Evolutionary conservation across 1,140 invertebrate species (phyloP).

Genomic region (Dendroctonus valens): DNA sequence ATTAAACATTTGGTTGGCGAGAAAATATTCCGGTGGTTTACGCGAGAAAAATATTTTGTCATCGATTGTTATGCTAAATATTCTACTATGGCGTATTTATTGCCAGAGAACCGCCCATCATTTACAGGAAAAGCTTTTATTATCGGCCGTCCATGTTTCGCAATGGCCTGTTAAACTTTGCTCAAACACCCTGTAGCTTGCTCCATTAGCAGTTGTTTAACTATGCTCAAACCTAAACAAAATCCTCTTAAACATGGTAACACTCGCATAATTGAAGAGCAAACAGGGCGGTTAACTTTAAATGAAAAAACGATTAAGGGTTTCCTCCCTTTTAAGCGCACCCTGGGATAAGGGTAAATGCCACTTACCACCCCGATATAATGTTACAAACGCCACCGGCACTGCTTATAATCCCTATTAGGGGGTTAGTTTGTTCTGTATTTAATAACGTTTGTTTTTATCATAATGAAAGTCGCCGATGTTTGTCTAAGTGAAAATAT

Average conservation of each 20-base stretch:
- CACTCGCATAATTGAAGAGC: constrained; percentile 31
- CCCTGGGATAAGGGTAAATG: constrained; percentile 26
- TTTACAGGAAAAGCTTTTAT: too few species aligned
- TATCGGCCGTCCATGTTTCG: too few species aligned
- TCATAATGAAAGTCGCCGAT: too few species aligned
- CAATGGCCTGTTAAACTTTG: too few species aligned
- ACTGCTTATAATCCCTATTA: constrained; percentile 8
- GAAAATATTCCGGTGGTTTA: constrained; percentile 25
- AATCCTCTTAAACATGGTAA: constrained; percentile 29
- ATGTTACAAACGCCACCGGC: constrained; percentile 37
- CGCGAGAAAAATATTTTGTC: constrained; percentile 25
- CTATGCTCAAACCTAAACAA: constrained; percentile 6
- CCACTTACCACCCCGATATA: constrained; percentile 34
- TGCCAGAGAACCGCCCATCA: background rate
- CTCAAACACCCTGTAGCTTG: too few species aligned
- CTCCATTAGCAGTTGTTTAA: too few species aligned
- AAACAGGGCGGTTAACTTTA: constrained; percentile 35
- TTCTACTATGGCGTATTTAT: constrained; percentile 3
- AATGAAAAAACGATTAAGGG: constrained; percentile 37
- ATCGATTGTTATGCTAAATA: constrained; percentile 23
- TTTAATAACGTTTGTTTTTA: constrained; percentile 11
- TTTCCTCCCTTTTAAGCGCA: constrained; percentile 19
- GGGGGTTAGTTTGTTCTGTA: background rate
- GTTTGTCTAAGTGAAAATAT: too few species aligned
- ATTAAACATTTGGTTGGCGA: constrained; percentile 16